These are phyloP conservation scores for Hyposmocoma kahamanoa DNA, from an alignment of 1,140 invertebrate species.

Conservation along the genomic window DNA sequence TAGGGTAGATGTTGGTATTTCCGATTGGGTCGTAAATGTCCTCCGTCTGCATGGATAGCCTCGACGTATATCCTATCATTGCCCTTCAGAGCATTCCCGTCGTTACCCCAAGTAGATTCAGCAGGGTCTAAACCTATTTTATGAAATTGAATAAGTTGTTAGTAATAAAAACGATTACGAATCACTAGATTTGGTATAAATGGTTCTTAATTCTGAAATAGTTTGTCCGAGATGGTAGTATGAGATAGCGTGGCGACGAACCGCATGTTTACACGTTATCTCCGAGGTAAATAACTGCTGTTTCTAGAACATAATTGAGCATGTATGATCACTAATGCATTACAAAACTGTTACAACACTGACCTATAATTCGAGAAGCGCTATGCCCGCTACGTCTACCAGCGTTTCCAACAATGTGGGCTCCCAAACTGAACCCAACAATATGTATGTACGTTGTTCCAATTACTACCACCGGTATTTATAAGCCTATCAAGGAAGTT, in stretches of 20 bases:
- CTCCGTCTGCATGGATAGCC: slow-evolving; percentile 76
- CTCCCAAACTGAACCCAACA: slow-evolving; percentile 90
- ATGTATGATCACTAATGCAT: not conserved
- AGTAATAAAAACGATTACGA: not conserved
- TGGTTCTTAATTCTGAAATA: not conserved
- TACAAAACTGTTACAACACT: slow-evolving; percentile 5
- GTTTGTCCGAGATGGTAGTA: too few relatives aligned
- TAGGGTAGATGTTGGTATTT: slow-evolving; percentile 74
- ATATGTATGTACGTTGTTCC: slow-evolving; percentile 83
- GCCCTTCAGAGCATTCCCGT: slow-evolving; percentile 29
- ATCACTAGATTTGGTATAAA: not conserved
- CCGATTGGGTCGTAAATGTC: slow-evolving; percentile 49
- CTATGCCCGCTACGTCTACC: slow-evolving; percentile 21
- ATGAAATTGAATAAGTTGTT: not conserved
- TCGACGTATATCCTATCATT: slow-evolving; percentile 76
- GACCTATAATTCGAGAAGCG: slow-evolving; percentile 24
- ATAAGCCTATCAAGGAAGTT: slow-evolving; percentile 66
- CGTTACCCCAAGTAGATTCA: slow-evolving; percentile 69
- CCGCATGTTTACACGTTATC: too few relatives aligned
- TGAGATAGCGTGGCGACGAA: too few relatives aligned
- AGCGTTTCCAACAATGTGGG: slow-evolving; percentile 91
- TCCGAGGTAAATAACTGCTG: too few relatives aligned
- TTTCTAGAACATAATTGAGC: slow-evolving; percentile 5
- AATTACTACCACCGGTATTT: slow-evolving; percentile 27
- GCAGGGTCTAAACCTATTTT: slow-evolving; percentile 78